These are phyloP conservation scores for Charina bottae DNA, from an alignment of 2,113 vertebrate genomes.

Conservation along the genomic window DNA sequence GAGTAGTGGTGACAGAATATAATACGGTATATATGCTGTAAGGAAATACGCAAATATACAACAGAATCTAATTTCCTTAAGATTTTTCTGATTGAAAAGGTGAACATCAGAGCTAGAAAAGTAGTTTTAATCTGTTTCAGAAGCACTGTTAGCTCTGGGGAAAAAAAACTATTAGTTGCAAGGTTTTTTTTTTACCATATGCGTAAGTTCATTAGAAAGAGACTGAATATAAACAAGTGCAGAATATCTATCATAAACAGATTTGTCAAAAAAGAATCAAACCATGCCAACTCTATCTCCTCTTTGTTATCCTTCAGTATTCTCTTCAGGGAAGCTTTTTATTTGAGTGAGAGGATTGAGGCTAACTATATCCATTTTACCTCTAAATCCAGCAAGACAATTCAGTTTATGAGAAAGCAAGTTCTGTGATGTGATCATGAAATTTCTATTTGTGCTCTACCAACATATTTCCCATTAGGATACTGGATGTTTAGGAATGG, in stretches of 20 bases:
- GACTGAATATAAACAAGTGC: neutral
- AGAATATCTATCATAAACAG: neutral
- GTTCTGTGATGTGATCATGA: neutral
- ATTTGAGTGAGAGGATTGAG: neutral
- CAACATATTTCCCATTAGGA: neutral
- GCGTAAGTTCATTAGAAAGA: neutral
- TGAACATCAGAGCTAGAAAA: neutral
- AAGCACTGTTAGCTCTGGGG: neutral
- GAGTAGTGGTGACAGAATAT: neutral
- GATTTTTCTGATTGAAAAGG: neutral
- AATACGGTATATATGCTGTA: neutral
- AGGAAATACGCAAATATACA: neutral
- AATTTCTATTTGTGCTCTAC: neutral
- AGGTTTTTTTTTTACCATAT: neutral
- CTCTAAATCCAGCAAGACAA: neutral
- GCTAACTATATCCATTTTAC: neutral
- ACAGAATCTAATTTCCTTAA: neutral
- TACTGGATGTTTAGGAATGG: neutral
- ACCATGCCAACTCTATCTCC: neutral
- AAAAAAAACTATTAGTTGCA: neutral
- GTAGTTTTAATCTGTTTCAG: neutral
- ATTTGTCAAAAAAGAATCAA: neutral
- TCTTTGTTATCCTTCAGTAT: neutral
- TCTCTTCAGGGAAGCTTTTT: neutral
- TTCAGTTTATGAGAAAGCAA: neutral